These are phyloP conservation scores for Erethizon dorsatum DNA, from an alignment of 2,797 vertebrate species.

Conservation along the genomic window DNA sequence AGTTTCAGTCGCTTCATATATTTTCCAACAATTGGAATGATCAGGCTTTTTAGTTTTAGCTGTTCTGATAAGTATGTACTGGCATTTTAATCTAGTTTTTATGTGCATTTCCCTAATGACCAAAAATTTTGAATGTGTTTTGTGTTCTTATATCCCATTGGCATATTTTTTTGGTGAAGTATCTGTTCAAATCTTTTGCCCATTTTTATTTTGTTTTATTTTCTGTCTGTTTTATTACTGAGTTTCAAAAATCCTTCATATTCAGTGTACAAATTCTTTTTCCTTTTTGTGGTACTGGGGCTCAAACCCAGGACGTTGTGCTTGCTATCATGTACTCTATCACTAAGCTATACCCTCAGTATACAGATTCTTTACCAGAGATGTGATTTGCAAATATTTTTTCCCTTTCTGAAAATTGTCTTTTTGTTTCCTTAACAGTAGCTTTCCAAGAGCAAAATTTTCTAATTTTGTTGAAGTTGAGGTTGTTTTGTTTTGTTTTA, in stretches of 20 bases:
- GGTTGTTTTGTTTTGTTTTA: background rate
- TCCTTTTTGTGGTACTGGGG: background rate
- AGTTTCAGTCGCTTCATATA: background rate
- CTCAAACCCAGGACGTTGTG: background rate
- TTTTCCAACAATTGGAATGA: background rate
- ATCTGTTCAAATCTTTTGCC: background rate
- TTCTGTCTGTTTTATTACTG: slow-evolving; percentile 10
- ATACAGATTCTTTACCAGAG: background rate
- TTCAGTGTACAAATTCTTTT: background rate
- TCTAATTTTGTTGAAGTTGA: background rate
- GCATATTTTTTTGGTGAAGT: background rate
- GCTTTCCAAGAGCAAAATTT: background rate
- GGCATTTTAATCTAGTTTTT: background rate
- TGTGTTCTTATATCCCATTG: background rate
- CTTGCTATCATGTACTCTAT: background rate
- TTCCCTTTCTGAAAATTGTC: background rate
- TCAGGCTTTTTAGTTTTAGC: background rate
- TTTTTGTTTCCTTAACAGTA: background rate
- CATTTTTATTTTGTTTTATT: slow-evolving; percentile 15
- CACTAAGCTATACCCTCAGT: background rate
- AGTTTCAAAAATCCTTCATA: background rate
- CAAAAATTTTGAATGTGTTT: background rate
- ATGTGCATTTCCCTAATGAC: background rate
- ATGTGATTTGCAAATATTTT: background rate
- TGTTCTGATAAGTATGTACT: background rate